Base-by-base conservation (phyloP, 2,113 vertebrate species). In the Copsychus sechellarum region DNA sequence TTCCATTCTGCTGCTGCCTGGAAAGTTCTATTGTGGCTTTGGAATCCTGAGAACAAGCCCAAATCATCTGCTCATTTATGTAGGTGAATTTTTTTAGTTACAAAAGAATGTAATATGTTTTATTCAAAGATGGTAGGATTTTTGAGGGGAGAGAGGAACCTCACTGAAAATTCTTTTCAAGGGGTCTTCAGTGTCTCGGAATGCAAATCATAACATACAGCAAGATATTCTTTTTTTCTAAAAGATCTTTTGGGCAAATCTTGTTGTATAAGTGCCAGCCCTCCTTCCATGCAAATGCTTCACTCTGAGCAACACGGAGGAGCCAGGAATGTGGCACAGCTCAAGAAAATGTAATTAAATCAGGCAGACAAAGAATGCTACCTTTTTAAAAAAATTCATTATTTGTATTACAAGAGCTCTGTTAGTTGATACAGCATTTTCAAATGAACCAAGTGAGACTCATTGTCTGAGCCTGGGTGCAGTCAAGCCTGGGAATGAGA, bases 351-450 rank as follows among this genome's bases (percentile, higher is more conserved):
- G 31, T 29, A 38, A 71, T 31, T 40, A 73, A 85, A 85, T 26
- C 17, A 29, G 20, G 38, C 31, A 86, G 66, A 74, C 16, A 31
- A 79, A 62, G 22, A 82, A 82, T 19, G 42, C 11, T 48, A 54
- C 20, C 11, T 71, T 50, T 2, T 0, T 2, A 70, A 57, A 70
- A 0, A 25, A 42, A 15, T 21, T 4, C 45, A 16, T 51, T 71
- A 24, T 47, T 71, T 66, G 8, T 80, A 9, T 92, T 73, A 79
- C 14, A 51, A 47, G 33, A 61, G 4, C 24, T 90, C 40, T 73
- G 50, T 14, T 78, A 73, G 45, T 36, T 64, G 56, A 73, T 69
- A n/a, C 1, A 77, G 29, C 31, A 61, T 60, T 84, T 86, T 72
- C 26, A 81, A 80, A 81, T 50, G 33, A 87, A 72, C 16, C 21